Evolutionary conservation across 2,797 vertebrate genomes (phyloP), one percentile per base, ranked within the genome.

Genomic region (Pterois miles): DNA sequence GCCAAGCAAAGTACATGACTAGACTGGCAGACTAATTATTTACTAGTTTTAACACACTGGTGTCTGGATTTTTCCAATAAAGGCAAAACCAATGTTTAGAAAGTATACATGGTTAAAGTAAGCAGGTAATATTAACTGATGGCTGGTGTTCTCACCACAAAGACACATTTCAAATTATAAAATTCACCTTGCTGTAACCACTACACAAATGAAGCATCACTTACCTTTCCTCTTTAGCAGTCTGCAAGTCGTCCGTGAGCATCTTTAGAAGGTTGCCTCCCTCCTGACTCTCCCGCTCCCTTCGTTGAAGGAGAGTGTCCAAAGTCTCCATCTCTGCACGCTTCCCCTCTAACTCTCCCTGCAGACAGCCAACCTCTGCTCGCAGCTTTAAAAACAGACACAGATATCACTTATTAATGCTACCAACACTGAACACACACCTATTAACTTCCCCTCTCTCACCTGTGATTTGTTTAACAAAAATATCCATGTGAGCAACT

Each of bases 231-330:
- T 90, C 88, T 70, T 94, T 95, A 53, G 94, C 94, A 0, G 66
- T 82, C 22, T 94, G 94, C 12, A 96, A 74, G 63, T 99, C 98
- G 2, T 96, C 93, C 52, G 93, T 95, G 74, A 99, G 93, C 96
- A 99, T 95, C 33, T 94, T 86, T n/a, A 98, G 89, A 40, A 97
- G 95, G 88, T 96, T 96, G 1, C 93, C 92, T 53, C 93, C 96
- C 85, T 97, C 97, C 74, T 96, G 95, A 83, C 95, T 96, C 80
- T 98, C 98, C 52, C 96, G 89, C 38, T 96, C 95, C 5, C 92
- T 84, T 16, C 93, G 89, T 65, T 96, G 96, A 77, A 97, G 94
- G 1, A 98, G 94, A 0, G 78, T 93, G 76, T 97, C 96, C 71
- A 98, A 85, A 0, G 89, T 95, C 63, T 96, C 95, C 91, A 98